Percentiles rank a stretch among this genome's conserved stretches.
Conservation (phyloP, 2,113 vertebrate species). For the Symphodus melops region DNA sequence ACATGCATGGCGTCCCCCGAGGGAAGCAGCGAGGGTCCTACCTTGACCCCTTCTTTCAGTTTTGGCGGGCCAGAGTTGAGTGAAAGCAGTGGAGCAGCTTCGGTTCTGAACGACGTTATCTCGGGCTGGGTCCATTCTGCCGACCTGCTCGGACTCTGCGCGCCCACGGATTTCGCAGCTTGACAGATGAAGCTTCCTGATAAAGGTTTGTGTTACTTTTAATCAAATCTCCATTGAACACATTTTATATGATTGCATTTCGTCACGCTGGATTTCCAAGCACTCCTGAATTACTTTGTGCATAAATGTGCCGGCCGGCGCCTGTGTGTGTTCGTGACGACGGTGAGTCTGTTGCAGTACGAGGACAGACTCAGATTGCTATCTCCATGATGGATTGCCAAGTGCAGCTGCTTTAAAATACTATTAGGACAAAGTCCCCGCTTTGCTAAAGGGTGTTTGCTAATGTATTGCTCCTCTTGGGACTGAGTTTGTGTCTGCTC, state of each 20-base stretch:
- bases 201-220: constrained; percentile 33
- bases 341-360: constrained; percentile 35
- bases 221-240: constrained; percentile 40
- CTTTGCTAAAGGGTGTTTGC: constrained; percentile 56
- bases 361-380: constrained; percentile 71
- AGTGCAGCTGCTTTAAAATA: constrained; percentile 71
- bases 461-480: constrained; percentile 62
- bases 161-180: constrained; percentile 1
- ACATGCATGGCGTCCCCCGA: constrained; percentile 3
- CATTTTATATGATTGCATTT: constrained; percentile 17
- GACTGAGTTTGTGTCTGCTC: constrained; percentile 66
- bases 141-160: constrained; percentile 26
- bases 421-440: constrained; percentile 63
- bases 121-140: constrained; percentile 29
- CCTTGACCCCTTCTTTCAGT: constrained; percentile 36
- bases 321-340: constrained; percentile 45
- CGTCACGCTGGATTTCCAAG: constrained; percentile 9
- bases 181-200: constrained; percentile 47
- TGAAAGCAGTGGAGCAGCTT: constrained; percentile 50
- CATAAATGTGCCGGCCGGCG: constrained; percentile 33
- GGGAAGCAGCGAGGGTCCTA: neutral
- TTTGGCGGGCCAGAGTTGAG: constrained; percentile 47
- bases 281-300: constrained; percentile 10
- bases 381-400: constrained; percentile 82
- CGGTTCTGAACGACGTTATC: constrained; percentile 68